Evolutionary conservation across 2,113 vertebrate species (phyloP), one percentile per base, ranked within the genome.

Genomic region (Cephalopterus ornatus): DNA sequence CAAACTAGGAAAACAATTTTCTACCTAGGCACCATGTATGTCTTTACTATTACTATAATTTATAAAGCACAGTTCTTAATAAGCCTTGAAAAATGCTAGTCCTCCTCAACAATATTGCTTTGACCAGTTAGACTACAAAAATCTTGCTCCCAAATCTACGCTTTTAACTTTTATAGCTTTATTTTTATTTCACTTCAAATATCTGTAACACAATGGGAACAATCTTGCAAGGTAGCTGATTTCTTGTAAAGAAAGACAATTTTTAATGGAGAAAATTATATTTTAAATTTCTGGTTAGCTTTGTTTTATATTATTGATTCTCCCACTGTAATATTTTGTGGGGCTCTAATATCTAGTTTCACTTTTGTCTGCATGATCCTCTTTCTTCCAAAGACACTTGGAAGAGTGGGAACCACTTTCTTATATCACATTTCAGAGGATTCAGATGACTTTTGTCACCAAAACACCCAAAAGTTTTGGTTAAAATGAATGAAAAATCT

Each of bases 401-500:
- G 14, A 80, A 49, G 28, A 49, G 9, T 66, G 11, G 17, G 26
- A 75, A n/a, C 3, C 5, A 14, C 81, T 74, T 87, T 62, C 23
- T 62, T 73, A n/a, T 32, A 22, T 74, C 8, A 19, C n/a, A 53
- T 70, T 89, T 9, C 37, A 66, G 67, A 89, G 17, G 26, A 88
- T 67, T 67, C 15, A 55, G 12, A 35, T 78, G 44, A 39, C 30
- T 80, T 89, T 56, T 81, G 41, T 23, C 22, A 62, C 41, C 26
- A 53, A 44, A 21, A 2, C 0, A 0, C 2, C 2, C 8, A 11
- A 19, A 12, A 6, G 42, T 62, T 85, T 84, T 78, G 4, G 5
- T 47, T 39, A 28, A 93, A 84, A 84, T 47, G 35, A 84, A 84
- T 47, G 35, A 65, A 17, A 65, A 33, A 7, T 70, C 86, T 89